Evolutionary conservation across 2,113 vertebrate genomes (phyloP).

Genomic region (Epinephelus cyanopodus): DNA sequence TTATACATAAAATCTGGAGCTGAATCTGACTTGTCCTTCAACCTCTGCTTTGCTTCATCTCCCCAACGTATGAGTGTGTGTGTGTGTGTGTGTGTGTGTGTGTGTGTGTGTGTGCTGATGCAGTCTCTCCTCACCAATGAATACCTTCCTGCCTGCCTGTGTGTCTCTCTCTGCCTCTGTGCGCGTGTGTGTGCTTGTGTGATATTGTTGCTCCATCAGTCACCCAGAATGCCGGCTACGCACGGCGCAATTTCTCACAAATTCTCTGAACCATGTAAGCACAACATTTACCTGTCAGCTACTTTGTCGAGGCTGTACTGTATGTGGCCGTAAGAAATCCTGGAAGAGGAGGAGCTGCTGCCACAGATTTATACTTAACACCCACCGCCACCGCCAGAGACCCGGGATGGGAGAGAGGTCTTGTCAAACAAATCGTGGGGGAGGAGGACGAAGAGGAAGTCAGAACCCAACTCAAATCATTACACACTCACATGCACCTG

Average conservation of each 20-base stretch:
- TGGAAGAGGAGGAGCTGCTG: constrained; percentile 42
- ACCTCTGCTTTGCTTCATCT: constrained; percentile 42
- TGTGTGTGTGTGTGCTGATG: constrained; percentile 1
- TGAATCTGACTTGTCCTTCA: constrained; percentile 43
- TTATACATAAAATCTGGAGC: constrained; percentile 11
- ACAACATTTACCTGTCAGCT: constrained; percentile 73
- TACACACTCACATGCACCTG: background rate
- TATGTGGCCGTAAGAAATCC: constrained; percentile 47
- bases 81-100: background rate
- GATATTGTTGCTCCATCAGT: constrained; percentile 67
- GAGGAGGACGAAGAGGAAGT: background rate
- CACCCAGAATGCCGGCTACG: constrained; percentile 61
- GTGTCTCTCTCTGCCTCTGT: constrained; percentile 24
- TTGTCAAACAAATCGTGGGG: constrained; percentile 41
- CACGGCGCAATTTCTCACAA: constrained; percentile 58
- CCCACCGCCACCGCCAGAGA: constrained; percentile 26
- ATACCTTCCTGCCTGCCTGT: constrained; percentile 20
- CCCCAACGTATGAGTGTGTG: background rate
- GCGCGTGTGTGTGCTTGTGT: background rate
- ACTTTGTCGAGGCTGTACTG: constrained; percentile 51
- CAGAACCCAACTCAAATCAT: constrained; percentile 7
- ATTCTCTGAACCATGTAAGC: constrained; percentile 71
- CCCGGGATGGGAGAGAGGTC: constrained; percentile 10
- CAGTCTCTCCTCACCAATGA: constrained; percentile 24
- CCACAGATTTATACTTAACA: constrained; percentile 48